phyloP scores from a whole-genome alignment of 2,888 invertebrate species.

The Escarpia spicata region DNA sequence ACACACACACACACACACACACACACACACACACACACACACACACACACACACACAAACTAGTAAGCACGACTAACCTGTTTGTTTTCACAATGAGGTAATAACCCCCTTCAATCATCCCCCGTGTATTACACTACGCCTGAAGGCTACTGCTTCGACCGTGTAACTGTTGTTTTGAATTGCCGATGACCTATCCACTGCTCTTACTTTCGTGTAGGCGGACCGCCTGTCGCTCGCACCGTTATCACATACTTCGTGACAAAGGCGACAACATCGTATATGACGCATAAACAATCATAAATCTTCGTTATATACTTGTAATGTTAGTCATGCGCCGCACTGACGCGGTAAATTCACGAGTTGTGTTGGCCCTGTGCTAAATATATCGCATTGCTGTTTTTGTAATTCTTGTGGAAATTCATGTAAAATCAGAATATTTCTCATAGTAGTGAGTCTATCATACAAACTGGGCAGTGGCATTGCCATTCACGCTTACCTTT shows the following conservation, averaged over 20 bases:
- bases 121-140: neutral
- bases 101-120: neutral
- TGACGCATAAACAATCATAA: neutral
- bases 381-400: neutral
- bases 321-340: neutral
- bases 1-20: neutral
- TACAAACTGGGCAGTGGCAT: neutral
- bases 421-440: neutral
- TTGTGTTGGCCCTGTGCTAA: neutral
- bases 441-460: neutral
- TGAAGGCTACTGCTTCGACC: neutral
- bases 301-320: neutral
- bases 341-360: neutral
- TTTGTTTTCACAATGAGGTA: neutral
- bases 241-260: neutral
- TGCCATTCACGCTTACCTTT: neutral
- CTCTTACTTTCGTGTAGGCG: neutral
- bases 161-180: neutral
- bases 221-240: neutral
- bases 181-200: neutral
- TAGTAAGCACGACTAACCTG: neutral
- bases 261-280: neutral
- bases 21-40: neutral
- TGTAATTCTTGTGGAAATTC: neutral
- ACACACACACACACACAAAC: neutral